These are phyloP conservation scores for Dendrolimus kikuchii DNA, from an alignment of 1,140 invertebrate species.

Conservation along the genomic window DNA sequence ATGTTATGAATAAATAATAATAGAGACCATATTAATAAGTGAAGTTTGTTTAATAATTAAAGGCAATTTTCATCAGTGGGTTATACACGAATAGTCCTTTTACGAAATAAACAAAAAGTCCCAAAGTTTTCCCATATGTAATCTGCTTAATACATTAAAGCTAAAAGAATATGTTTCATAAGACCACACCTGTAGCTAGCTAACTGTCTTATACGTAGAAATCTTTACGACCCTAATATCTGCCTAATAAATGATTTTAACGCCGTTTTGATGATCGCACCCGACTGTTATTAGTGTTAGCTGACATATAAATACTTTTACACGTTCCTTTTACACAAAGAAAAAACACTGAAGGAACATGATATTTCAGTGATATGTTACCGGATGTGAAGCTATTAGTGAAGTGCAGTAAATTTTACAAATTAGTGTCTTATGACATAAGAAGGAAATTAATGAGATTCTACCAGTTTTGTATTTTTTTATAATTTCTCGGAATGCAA, in stretches of 20 bases:
- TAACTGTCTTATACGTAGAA: background rate
- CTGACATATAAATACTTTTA: slow-evolving; percentile 57
- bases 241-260: slow-evolving; percentile 35
- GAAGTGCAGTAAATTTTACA: slow-evolving; percentile 55
- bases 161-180: slow-evolving; percentile 14
- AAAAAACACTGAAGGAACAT: slow-evolving; percentile 37
- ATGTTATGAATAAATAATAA: too few relatives aligned
- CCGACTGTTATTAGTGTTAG: slow-evolving; percentile 47
- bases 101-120: too few relatives aligned
- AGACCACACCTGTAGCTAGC: slow-evolving; percentile 26
- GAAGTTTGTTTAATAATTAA: too few relatives aligned
- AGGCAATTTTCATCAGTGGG: too few relatives aligned
- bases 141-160: slow-evolving; percentile 7
- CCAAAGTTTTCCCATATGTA: too few relatives aligned
- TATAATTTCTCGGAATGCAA: slow-evolving; percentile 30
- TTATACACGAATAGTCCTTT: too few relatives aligned
- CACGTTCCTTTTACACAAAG: slow-evolving; percentile 16
- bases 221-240: slow-evolving; percentile 19
- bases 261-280: slow-evolving; percentile 38
- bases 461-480: slow-evolving; percentile 29
- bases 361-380: slow-evolving; percentile 49
- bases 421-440: slow-evolving; percentile 64
- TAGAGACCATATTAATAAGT: too few relatives aligned
- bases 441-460: slow-evolving; percentile 56
- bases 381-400: slow-evolving; percentile 58